Evolutionary conservation across 2,888 invertebrate species (phyloP).

Genomic region (Apodemia mormo): DNA sequence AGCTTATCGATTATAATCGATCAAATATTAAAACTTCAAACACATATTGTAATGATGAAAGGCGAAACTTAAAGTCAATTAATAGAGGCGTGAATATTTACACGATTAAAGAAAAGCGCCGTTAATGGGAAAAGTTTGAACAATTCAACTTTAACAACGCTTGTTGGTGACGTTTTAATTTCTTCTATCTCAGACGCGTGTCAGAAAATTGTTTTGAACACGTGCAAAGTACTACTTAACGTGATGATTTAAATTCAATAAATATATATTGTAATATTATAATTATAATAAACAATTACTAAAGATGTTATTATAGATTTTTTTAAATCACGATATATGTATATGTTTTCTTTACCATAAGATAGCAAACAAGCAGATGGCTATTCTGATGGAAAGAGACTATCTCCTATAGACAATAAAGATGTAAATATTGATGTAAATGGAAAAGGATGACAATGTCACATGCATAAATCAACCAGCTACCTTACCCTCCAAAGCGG

Average conservation of each 20-base stretch:
- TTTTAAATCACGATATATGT: too few species aligned
- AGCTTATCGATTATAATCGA: background rate
- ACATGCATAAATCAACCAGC: too few species aligned
- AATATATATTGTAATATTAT: too few species aligned
- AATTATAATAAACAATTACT: too few species aligned
- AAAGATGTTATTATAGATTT: too few species aligned
- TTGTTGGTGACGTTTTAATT: slow-evolving; percentile 34
- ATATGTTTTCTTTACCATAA: too few species aligned
- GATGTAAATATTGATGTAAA: too few species aligned
- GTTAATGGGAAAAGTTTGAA: slow-evolving; percentile 33
- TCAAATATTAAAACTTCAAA: background rate
- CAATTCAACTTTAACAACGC: slow-evolving; percentile 27
- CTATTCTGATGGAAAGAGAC: too few species aligned
- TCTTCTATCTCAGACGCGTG: background rate
- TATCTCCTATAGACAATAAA: too few species aligned
- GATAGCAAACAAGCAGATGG: too few species aligned
- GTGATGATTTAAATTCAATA: background rate
- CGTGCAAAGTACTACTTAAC: background rate
- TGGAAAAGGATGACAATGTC: too few species aligned
- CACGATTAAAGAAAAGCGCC: slow-evolving; percentile 24
- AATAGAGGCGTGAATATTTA: slow-evolving; percentile 24
- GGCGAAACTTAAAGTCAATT: background rate
- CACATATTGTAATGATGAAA: background rate
- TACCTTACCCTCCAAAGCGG: too few species aligned
- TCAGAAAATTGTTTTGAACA: background rate